Percentiles rank a stretch among this genome's conserved stretches.
phyloP scores from a whole-genome alignment of 2,888 invertebrate genomes.

The Hipparchia sbordonii region DNA sequence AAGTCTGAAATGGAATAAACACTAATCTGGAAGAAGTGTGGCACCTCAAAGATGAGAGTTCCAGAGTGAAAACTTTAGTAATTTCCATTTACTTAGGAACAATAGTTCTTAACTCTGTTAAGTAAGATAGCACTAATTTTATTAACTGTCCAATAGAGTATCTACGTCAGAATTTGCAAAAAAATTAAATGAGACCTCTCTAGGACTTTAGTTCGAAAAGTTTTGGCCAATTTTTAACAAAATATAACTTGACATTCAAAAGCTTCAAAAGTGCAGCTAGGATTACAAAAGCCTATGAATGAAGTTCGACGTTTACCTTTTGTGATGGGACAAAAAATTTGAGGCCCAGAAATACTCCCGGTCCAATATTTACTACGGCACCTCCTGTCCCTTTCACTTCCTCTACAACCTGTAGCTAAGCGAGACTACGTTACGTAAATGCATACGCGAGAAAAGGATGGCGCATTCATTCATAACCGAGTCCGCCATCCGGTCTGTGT shows the following conservation, averaged over 20 bases:
- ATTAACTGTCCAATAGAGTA: no score
- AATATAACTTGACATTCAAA: slow-evolving; percentile 6
- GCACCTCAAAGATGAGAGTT: background rate
- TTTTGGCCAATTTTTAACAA: slow-evolving; percentile 8
- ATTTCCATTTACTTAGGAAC: no score
- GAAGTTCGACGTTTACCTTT: slow-evolving; percentile 64
- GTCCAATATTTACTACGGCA: slow-evolving; percentile 81
- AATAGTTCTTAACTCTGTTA: no score
- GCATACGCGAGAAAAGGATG: slow-evolving; percentile 62
- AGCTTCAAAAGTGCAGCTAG: slow-evolving; percentile 31
- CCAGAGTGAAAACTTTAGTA: no score
- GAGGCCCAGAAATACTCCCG: slow-evolving; percentile 69
- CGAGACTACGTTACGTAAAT: slow-evolving; percentile 60
- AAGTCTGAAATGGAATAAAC: background rate
- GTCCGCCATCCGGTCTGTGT: slow-evolving; percentile 80
- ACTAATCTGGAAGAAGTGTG: background rate
- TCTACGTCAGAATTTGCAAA: no score
- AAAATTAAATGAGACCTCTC: background rate
- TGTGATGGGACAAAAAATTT: slow-evolving; percentile 70
- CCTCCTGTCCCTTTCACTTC: slow-evolving; percentile 82
- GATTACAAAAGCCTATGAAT: slow-evolving; percentile 62
- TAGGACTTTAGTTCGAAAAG: background rate
- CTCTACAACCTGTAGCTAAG: slow-evolving; percentile 76
- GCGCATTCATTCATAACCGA: slow-evolving; percentile 81
- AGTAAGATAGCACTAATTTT: no score